These are phyloP conservation scores for Entomobrya proxima DNA, from an alignment of 2,888 invertebrate species.

Conservation along the genomic window DNA sequence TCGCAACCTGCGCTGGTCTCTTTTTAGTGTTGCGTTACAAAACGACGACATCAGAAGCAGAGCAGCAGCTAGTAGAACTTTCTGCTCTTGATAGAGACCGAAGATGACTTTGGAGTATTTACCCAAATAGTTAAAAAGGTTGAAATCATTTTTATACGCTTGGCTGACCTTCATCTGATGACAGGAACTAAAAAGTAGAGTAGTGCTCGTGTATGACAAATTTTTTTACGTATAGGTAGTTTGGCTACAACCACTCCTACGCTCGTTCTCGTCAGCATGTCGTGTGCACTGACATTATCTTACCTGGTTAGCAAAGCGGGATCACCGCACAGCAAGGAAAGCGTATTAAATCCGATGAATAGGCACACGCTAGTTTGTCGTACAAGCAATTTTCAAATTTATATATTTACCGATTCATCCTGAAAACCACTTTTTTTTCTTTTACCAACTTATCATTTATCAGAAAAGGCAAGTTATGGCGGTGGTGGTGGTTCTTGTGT, in stretches of 20 bases:
- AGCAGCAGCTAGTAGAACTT: too few relatives aligned
- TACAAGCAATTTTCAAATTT: too few relatives aligned
- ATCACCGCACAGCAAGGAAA: neutral
- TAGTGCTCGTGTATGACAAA: neutral
- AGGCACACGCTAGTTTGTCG: neutral
- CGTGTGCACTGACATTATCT: neutral
- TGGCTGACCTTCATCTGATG: constrained; percentile 4
- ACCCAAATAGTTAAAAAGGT: neutral
- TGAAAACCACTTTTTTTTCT: too few relatives aligned
- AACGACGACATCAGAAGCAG: too few relatives aligned
- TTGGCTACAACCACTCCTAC: neutral
- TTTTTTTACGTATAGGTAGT: neutral
- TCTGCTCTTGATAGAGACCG: too few relatives aligned
- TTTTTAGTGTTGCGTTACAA: too few relatives aligned
- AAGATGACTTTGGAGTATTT: too few relatives aligned
- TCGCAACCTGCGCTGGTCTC: neutral
- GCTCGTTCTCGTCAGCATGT: neutral
- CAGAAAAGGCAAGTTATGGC: too few relatives aligned
- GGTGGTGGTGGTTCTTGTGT: too few relatives aligned
- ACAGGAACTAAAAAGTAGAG: too few relatives aligned
- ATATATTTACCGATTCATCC: too few relatives aligned
- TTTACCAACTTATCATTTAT: too few relatives aligned
- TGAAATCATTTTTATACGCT: neutral
- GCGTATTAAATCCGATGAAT: neutral
- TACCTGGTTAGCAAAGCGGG: neutral